Conservation (phyloP, 2,888 invertebrate species). For the Drosophila antonietae region DNA sequence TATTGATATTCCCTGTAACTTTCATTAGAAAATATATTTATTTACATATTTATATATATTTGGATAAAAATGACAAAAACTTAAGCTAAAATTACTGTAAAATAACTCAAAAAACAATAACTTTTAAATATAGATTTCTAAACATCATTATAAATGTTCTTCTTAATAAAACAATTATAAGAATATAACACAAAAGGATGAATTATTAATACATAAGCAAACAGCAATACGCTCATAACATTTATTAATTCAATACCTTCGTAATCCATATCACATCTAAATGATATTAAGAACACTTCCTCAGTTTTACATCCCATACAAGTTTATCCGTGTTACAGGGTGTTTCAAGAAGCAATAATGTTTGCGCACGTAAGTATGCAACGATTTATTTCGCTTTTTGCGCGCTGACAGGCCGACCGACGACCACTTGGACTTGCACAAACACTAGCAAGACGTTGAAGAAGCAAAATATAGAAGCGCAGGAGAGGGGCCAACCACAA, state of each 20-base stretch:
- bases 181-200: background rate
- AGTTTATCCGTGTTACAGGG: background rate
- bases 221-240: too few relatives aligned
- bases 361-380: conserved; percentile 74
- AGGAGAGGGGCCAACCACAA: conserved; percentile 35
- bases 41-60: too few relatives aligned
- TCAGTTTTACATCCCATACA: too few relatives aligned
- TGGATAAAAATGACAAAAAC: too few relatives aligned
- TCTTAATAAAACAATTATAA: background rate
- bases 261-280: background rate
- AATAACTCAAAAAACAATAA: too few relatives aligned
- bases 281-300: too few relatives aligned
- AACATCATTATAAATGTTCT: too few relatives aligned
- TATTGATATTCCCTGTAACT: too few relatives aligned
- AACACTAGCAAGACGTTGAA: background rate
- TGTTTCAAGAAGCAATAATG: conserved; percentile 43
- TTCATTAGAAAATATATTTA: too few relatives aligned
- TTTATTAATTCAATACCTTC: background rate
- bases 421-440: conserved; percentile 3
- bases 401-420: conserved; percentile 41
- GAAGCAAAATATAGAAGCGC: background rate
- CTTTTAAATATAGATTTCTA: background rate
- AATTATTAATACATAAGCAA: background rate
- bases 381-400: conserved; percentile 67
- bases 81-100: too few relatives aligned